A percentile compares a stretch with the other conserved stretches of the same genome.
phyloP scores from a whole-genome alignment of 2,797 vertebrate genomes.

The Microchirus variegatus region DNA sequence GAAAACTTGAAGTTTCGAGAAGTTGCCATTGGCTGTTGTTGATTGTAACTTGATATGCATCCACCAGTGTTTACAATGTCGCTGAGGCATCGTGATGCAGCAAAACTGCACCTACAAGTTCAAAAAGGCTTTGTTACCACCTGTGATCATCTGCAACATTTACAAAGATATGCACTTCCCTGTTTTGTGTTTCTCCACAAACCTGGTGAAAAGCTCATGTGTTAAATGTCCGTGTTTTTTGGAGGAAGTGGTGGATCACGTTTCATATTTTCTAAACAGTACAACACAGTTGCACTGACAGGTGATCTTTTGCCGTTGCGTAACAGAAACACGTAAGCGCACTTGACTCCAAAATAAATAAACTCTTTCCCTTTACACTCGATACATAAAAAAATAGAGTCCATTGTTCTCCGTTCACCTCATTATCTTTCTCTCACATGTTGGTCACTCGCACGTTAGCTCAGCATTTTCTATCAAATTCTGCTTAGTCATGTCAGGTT shows the following conservation, averaged over 20 bases:
- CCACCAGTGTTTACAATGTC: not conserved
- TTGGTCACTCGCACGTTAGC: too few relatives aligned
- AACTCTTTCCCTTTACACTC: not conserved
- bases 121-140: not conserved
- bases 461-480: not conserved
- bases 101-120: not conserved
- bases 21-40: too few relatives aligned
- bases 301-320: not conserved
- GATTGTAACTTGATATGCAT: too few relatives aligned
- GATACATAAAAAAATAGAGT: not conserved
- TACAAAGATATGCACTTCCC: not conserved
- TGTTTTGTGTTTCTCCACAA: not conserved
- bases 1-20: too few relatives aligned
- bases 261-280: not conserved
- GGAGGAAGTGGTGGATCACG: not conserved
- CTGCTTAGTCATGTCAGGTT: conserved; percentile 25
- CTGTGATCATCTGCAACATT: not conserved
- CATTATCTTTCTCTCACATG: not conserved
- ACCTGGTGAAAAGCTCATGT: not conserved
- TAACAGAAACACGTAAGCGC: not conserved
- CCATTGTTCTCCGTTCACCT: conserved; percentile 6
- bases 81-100: conserved; percentile 3
- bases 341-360: not conserved
- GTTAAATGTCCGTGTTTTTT: not conserved
- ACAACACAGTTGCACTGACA: not conserved